Conservation (phyloP, 2,113 vertebrate species). For the Protobothrops flavoviridis region DNA sequence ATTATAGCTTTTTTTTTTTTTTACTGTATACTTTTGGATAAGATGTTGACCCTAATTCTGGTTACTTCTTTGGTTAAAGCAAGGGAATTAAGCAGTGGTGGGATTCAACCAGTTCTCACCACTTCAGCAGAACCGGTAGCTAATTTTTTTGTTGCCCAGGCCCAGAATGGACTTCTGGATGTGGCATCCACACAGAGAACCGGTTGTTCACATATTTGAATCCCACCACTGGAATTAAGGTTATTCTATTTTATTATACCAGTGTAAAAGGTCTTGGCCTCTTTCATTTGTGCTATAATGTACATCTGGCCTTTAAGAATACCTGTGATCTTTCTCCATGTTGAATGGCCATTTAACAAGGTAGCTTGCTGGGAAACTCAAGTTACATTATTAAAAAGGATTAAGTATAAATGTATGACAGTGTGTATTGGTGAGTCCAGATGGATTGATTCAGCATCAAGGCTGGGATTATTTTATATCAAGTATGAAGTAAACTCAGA, state of each 20-base stretch:
- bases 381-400: not conserved
- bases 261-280: not conserved
- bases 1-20: not conserved
- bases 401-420: not conserved
- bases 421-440: not conserved
- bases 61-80: not conserved
- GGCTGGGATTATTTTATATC: not conserved
- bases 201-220: too few relatives aligned
- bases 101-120: too few relatives aligned
- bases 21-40: not conserved
- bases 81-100: not conserved
- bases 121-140: too few relatives aligned
- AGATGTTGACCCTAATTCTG: not conserved
- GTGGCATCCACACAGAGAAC: too few relatives aligned
- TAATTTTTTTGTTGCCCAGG: too few relatives aligned
- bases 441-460: not conserved
- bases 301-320: not conserved
- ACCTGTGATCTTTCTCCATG: not conserved
- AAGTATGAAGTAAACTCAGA: not conserved
- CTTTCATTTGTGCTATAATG: not conserved
- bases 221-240: not conserved
- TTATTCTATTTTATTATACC: not conserved
- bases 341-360: not conserved
- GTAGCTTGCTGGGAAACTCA: not conserved
- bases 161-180: too few relatives aligned